Percentiles rank a stretch among this genome's conserved stretches.
These are phyloP conservation scores for Pseudopipra pipra DNA, from an alignment of 2,113 vertebrate genomes.

Conservation along the genomic window DNA sequence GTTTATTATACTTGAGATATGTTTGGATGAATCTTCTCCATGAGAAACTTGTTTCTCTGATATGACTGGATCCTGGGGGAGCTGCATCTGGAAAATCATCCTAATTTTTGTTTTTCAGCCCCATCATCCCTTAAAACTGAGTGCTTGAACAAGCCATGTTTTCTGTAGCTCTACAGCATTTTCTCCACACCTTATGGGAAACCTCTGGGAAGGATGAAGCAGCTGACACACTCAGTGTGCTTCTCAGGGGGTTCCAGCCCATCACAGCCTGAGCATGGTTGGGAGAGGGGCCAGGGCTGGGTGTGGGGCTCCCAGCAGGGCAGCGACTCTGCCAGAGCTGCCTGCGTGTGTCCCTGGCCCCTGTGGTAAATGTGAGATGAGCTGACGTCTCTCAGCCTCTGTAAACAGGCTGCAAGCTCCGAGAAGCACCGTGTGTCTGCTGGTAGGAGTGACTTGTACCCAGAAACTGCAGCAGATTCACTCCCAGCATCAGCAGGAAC, in stretches of 20 bases:
- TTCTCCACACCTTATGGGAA: neutral
- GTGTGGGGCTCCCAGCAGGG: neutral
- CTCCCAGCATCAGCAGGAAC: neutral
- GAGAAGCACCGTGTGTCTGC: neutral
- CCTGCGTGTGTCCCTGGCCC: neutral
- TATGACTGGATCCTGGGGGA: neutral
- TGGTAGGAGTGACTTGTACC: neutral
- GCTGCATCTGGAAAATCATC: neutral
- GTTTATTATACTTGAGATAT: neutral
- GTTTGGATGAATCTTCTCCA: neutral
- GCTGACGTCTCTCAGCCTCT: neutral
- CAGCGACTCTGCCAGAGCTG: accelerated
- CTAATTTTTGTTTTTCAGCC: neutral
- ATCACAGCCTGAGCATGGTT: accelerated
- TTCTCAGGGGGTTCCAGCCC: neutral
- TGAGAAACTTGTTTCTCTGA: neutral
- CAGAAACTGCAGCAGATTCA: neutral
- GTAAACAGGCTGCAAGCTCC: neutral
- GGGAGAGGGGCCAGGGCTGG: accelerated
- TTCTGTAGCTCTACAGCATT: conserved; percentile 66
- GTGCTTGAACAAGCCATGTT: neutral
- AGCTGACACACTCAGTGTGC: accelerated
- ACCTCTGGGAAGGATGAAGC: neutral
- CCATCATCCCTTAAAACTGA: neutral
- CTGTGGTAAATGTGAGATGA: neutral